Percentiles rank a stretch among this genome's conserved stretches.
Conservation (phyloP, 2,797 vertebrate genomes). For the Lacerta viridis region DNA sequence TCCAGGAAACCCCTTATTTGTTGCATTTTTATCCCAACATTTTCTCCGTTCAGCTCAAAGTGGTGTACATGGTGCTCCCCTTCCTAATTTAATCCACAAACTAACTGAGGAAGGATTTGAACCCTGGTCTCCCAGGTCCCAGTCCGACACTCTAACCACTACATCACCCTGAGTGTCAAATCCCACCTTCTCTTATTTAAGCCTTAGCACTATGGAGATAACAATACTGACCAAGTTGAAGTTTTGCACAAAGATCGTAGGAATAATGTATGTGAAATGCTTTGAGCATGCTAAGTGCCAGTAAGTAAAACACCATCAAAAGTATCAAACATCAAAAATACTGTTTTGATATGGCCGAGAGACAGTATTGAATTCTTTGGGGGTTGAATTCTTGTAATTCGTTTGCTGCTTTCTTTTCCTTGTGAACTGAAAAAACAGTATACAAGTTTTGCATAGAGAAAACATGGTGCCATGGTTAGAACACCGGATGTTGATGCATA, state of each 20-base stretch:
- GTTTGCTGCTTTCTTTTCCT: neutral
- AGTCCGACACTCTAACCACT: too few relatives aligned
- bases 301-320: neutral
- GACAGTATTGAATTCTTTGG: neutral
- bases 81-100: too few relatives aligned
- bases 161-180: too few relatives aligned
- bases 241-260: neutral
- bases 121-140: too few relatives aligned
- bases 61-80: too few relatives aligned
- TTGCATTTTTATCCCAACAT: too few relatives aligned
- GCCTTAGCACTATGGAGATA: neutral
- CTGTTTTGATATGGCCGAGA: neutral
- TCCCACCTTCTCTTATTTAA: neutral
- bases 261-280: neutral
- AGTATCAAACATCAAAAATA: too few relatives aligned
- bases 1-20: neutral
- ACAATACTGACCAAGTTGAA: neutral
- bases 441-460: neutral
- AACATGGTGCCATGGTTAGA: neutral
- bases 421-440: neutral
- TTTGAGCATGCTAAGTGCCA: neutral
- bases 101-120: too few relatives aligned
- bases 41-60: too few relatives aligned
- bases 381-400: neutral
- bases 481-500: neutral